Base-by-base conservation (phyloP, 2,888 invertebrate genomes). In the Matsumyia berberina region DNA sequence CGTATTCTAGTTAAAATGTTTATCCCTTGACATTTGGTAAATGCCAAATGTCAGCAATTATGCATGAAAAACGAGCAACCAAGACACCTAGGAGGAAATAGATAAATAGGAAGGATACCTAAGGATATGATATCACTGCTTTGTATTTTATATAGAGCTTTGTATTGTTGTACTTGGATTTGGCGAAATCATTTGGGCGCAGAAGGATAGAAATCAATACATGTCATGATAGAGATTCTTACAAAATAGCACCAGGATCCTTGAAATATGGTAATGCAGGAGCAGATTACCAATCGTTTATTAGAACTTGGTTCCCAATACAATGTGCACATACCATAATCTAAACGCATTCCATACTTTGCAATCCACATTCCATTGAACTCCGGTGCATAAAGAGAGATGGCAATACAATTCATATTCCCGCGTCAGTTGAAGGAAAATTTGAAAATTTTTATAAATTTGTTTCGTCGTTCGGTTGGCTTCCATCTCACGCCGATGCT, bases 401-500 rank as follows among this genome's bases (percentile, higher is more conserved):
- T n/a, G 44, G n/a, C 60, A 53, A 12, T 33, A 35, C n/a, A 44
- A 37, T 69, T 77, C 15, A 17, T 60, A 78, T 67, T 83, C 73
- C 69, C 83, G 83, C 83, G 83, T 83, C 83, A 83, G 79, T 83
- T 83, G 62, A 51, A 64, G 19, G 62, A 67, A 60, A 83, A 83
- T 79, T 83, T 83, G 67, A 79, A 83, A 78, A 46, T 66, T 72
- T 83, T 73, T 79, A 55, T 72, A 55, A 73, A 62, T 64, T 72
- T 53, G 53, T 55, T 29, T 51, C 15, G 35, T 57, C 37, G 78
- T 64, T 39, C 69, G 76, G 60, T 73, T 37, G 55, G 55, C 66
- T 49, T 77, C 7, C 7, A 33, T 42, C 11, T 42, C 15, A 11
- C 5, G 17, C 60, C 11, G 37, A 46, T 73, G 49, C 19, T 44